Evolutionary conservation across 2,113 vertebrate species (phyloP), one percentile per base, ranked within the genome.

Genomic region (Agapornis roseicollis): DNA sequence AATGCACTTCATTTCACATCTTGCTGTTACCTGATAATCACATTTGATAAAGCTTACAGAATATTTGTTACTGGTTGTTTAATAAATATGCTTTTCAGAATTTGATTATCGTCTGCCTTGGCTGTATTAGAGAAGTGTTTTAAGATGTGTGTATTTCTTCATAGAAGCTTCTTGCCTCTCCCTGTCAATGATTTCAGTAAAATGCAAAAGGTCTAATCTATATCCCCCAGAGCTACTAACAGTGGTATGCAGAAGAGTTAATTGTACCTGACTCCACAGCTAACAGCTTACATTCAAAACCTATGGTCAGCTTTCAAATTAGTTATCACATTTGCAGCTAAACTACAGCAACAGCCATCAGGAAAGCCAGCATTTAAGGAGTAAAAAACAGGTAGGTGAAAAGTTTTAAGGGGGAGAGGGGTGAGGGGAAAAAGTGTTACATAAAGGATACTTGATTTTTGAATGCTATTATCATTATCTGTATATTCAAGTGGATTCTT

Each of bases 401-500:
- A 52, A 64, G 22, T 31, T 53, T 72, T 52, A 81, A 17, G 33
- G 52, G 25, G 18, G 10, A 17, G 33, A 52, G 25, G 18, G 10
- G 15, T 0, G 1, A 29, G 6, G 11, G 6, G 4, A 0, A 35
- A 15, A 6, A 11, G 5, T 35, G 3, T 74, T 60, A 70, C 35
- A 65, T 15, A 83, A 94, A 85, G 17, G 23, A 35, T 60, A 25
- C 35, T 64, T 82, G 80, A 79, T 89, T 89, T 78, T 89, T 44
- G 41, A 82, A 60, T 61, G 24, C 24, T 13, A 44, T 73, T 93
- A 50, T 64, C 70, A 73, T 69, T 49, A 78, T 37, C 39, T n/a
- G 27, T 82, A 44, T 70, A 70, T 86, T 89, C 49, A 91, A 44
- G 28, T 50, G 20, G 25, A 66, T 65, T 65, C 55, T 64, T 50